A percentile compares a stretch with the other conserved stretches of the same genome.
Evolutionary conservation across 2,888 invertebrate genomes (phyloP).

Genomic region (Euphydryas editha): DNA sequence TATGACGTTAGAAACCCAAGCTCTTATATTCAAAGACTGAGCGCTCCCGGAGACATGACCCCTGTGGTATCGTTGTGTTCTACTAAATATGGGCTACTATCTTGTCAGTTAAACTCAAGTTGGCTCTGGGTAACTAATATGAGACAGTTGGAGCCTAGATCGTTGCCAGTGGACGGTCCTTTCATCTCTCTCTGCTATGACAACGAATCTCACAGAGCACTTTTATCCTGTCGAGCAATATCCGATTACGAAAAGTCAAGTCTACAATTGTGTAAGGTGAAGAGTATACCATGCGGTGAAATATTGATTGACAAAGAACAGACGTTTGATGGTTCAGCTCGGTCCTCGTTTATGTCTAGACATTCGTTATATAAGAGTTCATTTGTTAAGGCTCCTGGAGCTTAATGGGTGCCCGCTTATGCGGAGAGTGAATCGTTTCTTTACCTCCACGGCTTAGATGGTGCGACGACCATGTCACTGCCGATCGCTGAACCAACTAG

Average conservation of each 20-base stretch:
- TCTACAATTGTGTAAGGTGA: slow-evolving; percentile 72
- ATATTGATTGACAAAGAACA: slow-evolving; percentile 83
- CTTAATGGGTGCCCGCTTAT: slow-evolving; percentile 88
- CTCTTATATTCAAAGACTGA: slow-evolving; percentile 66
- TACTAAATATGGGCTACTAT: slow-evolving; percentile 85
- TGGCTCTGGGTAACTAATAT: slow-evolving; percentile 85
- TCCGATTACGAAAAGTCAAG: slow-evolving; percentile 68
- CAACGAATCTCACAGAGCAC: slow-evolving; percentile 83
- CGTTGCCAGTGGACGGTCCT: slow-evolving; percentile 87
- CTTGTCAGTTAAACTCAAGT: slow-evolving; percentile 89
- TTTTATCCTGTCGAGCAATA: slow-evolving; percentile 89
- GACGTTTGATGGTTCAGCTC: slow-evolving; percentile 86
- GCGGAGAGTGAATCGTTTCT: slow-evolving; percentile 87
- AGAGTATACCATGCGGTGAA: slow-evolving; percentile 64
- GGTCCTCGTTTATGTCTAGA: slow-evolving; percentile 87
- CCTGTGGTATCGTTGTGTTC: slow-evolving; percentile 87
- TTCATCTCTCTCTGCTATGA: slow-evolving; percentile 90
- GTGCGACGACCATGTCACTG: slow-evolving; percentile 74
- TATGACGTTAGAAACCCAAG: slow-evolving; percentile 89
- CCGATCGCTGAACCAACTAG: slow-evolving; percentile 86
- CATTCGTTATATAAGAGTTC: too few species aligned
- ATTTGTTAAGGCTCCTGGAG: slow-evolving; percentile 82
- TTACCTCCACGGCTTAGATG: slow-evolving; percentile 85
- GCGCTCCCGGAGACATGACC: slow-evolving; percentile 84
- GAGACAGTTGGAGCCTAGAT: slow-evolving; percentile 73